phyloP scores from a whole-genome alignment of 2,113 vertebrate genomes.

The Megaceryle maxima region DNA sequence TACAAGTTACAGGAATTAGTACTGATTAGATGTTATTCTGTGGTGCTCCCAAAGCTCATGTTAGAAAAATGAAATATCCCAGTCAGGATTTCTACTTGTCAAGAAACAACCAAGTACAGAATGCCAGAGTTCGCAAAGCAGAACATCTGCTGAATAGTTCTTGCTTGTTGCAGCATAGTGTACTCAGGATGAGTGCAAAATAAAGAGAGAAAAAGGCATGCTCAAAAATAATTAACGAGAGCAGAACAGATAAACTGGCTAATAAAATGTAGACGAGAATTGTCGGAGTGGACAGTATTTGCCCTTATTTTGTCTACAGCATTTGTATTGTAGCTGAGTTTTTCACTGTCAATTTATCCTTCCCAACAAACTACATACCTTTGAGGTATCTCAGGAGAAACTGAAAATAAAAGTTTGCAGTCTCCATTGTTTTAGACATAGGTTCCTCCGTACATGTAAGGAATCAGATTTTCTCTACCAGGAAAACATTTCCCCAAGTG shows the following conservation, averaged over 20 bases:
- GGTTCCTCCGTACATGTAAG: neutral
- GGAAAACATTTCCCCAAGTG: neutral
- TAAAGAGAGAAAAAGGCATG: neutral
- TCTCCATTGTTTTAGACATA: neutral
- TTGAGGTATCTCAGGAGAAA: neutral
- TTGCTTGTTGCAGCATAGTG: neutral
- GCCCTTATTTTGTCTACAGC: neutral
- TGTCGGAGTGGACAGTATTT: neutral
- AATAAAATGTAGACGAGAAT: neutral
- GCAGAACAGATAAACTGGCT: neutral
- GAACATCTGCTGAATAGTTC: conserved; percentile 30
- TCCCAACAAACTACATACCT: neutral
- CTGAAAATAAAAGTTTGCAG: neutral
- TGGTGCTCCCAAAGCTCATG: conserved; percentile 30
- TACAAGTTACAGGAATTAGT: conserved; percentile 47
- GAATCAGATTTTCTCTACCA: neutral
- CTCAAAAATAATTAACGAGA: neutral
- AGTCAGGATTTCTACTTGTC: conserved; percentile 45
- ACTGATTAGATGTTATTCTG: conserved; percentile 51
- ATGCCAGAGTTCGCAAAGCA: neutral
- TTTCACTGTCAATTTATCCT: neutral
- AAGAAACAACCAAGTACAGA: conserved; percentile 13
- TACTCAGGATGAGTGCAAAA: neutral
- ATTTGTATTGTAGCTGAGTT: neutral
- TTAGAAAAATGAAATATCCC: conserved; percentile 49